These are phyloP conservation scores for Catocala nupta DNA, from an alignment of 2,888 invertebrate genomes.

Conservation along the genomic window DNA sequence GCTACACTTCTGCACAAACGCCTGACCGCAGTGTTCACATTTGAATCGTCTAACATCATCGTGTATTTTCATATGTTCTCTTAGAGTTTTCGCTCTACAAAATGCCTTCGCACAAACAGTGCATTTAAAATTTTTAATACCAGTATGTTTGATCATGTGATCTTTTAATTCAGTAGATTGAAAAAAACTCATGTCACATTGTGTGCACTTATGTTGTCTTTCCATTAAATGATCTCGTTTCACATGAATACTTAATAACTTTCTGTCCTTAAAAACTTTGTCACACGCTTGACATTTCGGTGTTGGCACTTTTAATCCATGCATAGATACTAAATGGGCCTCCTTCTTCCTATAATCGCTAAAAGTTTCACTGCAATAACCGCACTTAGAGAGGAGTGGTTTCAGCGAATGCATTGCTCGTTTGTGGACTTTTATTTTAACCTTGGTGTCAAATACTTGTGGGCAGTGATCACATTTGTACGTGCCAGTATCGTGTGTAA, in stretches of 20 bases:
- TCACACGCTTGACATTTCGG: conserved; percentile 66
- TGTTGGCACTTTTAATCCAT: conserved; percentile 40
- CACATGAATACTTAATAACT: conserved; percentile 49
- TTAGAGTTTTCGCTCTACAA: conserved; percentile 62
- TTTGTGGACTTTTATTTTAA: conserved; percentile 9
- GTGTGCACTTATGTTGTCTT: conserved; percentile 39
- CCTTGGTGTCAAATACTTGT: conserved; percentile 27
- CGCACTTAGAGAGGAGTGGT: conserved; percentile 51
- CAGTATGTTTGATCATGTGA: conserved; percentile 65
- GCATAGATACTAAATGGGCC: conserved; percentile 50
- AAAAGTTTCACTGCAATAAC: conserved; percentile 46
- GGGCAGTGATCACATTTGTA: conserved; percentile 53
- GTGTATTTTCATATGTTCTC: conserved; percentile 68
- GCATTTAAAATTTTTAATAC: conserved; percentile 66
- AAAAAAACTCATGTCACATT: conserved; percentile 46
- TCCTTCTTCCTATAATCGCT: conserved; percentile 35
- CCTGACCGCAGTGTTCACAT: conserved; percentile 78
- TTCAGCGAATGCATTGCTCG: neutral
- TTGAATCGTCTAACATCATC: conserved; percentile 69
- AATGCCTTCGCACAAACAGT: conserved; percentile 74
- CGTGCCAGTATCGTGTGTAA: conserved; percentile 33
- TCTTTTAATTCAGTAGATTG: conserved; percentile 40
- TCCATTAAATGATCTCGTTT: conserved; percentile 65
- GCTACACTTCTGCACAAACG: conserved; percentile 81
- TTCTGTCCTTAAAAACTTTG: conserved; percentile 49